Evolutionary conservation across 2,888 invertebrate species (phyloP), one percentile per base, ranked within the genome.

Genomic region (Polydrusus pterygomalis): DNA sequence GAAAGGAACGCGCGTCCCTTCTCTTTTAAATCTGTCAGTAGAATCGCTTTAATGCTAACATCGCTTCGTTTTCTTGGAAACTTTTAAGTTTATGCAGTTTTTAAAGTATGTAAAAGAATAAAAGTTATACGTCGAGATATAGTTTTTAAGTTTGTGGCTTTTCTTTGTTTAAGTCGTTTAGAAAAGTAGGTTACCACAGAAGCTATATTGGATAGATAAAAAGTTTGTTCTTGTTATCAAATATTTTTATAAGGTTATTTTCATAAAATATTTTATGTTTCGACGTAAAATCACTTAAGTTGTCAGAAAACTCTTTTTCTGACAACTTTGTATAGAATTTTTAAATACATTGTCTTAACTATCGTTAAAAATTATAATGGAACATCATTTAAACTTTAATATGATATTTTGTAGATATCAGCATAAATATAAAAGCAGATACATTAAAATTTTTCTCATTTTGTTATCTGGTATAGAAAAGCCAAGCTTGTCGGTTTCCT

Each of bases 191-290:
- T 51, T 20, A 25, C 11, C 51, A 11, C n/a, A 13, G 3, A 51
- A 51, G 2, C 51, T 51, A 51, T 51, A 51, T 25, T 51, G 20
- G 25, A 51, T 10, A 51, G 51, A 51, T 51, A 51, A 51, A 51
- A 51, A 51, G 51, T 51, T 51, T 51, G 11, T 51, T 25, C 47
- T 47, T 47, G 13, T 47, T 47, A 47, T 47, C 15, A 43, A 18
- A 49, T 49, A 49, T 49, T 17, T 49, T 18, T 49, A 49, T 18
- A 49, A 18, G 49, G 49, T 17, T 20, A 51, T 51, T 51, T 51
- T 51, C 51, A 51, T 51, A 20, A 51, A 51, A 51, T 51, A 51
- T 51, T 51, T 51, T 51, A 51, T 51, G 20, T 51, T 20, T 2
- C 10, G 1, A 45, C n/a, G n/a, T 34, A 34, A 34, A 34, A 34